Evolutionary conservation across 2,888 invertebrate species (phyloP), one percentile per base, ranked within the genome.

Genomic region (Aleiodes leptofemur): DNA sequence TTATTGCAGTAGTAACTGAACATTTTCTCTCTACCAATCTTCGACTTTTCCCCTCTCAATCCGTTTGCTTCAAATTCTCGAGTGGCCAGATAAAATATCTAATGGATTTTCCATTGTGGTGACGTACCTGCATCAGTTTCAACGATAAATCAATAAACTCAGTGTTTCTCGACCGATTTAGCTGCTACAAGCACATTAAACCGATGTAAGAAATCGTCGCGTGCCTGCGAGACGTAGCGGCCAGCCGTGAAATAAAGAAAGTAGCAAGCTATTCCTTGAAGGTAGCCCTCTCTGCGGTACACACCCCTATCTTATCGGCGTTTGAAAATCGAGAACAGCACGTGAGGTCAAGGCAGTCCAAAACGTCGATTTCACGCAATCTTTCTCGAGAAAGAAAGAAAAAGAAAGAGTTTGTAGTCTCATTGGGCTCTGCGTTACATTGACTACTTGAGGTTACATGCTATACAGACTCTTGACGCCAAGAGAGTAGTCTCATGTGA

Each of bases 301-400:
- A 78, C 72, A 78, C 69, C 79, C 73, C 77, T 80, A 80, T 81
- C 83, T 84, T 83, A 84, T 83, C 85, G 79, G 73, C 53, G 57
- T 69, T 75, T 75, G 72, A 78, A 76, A 74, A 83, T 83, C 83
- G 76, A 78, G 73, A 79, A 61, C 51, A 72, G 79, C 80, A 78
- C 79, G 82, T 79, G 83, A 85, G 85, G 84, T 85, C 85, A 84
- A 85, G 85, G 84, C 83, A 82, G 83, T 80, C 81, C 84, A 80
- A 11, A 29, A 6, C 71, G 77, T 78, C 81, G 79, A 77, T 76
- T 78, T 81, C 83, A 83, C 82, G 83, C 82, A 79, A 83, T 74
- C 80, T 77, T 68, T 73, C 76, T 59, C 34, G 38, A 66, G 51
- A 71, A 14, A 34, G 38, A 38, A 8, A 38, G 38, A 38, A 8